Evolutionary conservation across 2,888 invertebrate genomes (phyloP).

Genomic region (Epinotia demarniana): DNA sequence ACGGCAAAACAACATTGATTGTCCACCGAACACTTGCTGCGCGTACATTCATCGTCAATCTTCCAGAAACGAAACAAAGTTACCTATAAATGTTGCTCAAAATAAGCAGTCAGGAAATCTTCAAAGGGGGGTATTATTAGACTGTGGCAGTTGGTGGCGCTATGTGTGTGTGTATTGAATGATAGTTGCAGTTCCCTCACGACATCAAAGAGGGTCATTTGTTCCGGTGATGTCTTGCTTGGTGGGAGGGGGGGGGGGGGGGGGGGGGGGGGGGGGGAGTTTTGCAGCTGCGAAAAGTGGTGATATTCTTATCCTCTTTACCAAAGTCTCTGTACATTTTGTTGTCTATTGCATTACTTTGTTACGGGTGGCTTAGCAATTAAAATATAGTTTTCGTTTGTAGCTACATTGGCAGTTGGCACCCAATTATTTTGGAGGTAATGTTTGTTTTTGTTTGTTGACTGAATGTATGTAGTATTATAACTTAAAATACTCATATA

Average conservation of each 20-base stretch:
- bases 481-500: too few relatives aligned
- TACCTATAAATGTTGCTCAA: background rate
- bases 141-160: conserved; percentile 25
- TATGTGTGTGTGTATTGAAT: conserved; percentile 30
- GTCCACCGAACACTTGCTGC: conserved; percentile 29
- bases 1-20: conserved; percentile 42
- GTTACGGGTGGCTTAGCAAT: background rate
- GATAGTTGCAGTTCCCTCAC: conserved; percentile 41
- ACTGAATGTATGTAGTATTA: too few relatives aligned
- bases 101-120: conserved; percentile 28
- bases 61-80: conserved; percentile 11
- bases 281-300: conserved; percentile 30
- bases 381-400: background rate
- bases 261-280: background rate
- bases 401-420: background rate
- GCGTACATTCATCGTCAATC: conserved; percentile 33
- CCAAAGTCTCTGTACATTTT: conserved; percentile 6
- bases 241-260: background rate
- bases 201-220: conserved; percentile 44
- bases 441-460: too few relatives aligned
- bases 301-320: conserved; percentile 17
- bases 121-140: conserved; percentile 41
- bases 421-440: background rate
- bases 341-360: conserved; percentile 10
- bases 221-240: conserved; percentile 42